Evolutionary conservation across 2,797 vertebrate species (phyloP).

Genomic region (Eulemur mongoz): DNA sequence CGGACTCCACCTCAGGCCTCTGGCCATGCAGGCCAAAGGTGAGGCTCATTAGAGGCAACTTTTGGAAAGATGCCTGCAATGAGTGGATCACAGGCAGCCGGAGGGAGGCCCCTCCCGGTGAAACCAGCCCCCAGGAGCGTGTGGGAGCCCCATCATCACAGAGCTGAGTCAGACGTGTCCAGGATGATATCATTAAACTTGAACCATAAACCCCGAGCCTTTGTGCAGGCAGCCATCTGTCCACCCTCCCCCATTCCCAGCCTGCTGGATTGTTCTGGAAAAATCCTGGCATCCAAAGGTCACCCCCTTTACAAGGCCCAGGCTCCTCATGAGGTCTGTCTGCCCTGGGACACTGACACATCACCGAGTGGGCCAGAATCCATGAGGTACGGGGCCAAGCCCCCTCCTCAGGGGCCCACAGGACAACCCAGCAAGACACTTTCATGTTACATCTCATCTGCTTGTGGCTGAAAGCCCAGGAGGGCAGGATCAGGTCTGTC

Average conservation of each 20-base stretch:
- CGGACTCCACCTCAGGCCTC: background rate
- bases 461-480: background rate
- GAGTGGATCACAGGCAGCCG: background rate
- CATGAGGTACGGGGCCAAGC: accelerated
- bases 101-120: background rate
- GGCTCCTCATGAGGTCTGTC: background rate
- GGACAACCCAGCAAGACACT: background rate
- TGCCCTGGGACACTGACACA: background rate
- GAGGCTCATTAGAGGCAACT: background rate
- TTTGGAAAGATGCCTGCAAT: background rate
- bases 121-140: background rate
- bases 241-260: background rate
- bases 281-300: background rate
- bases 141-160: background rate
- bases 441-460: accelerated
- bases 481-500: background rate
- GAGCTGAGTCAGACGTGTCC: background rate
- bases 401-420: background rate
- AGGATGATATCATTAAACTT: background rate
- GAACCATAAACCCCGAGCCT: background rate
- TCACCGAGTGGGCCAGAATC: background rate
- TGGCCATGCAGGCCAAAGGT: background rate
- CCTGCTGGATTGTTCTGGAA: background rate
- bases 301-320: background rate
- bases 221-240: background rate